Percentiles rank a stretch among this genome's conserved stretches.
Conservation (phyloP, 2,888 invertebrate species). For the Cremastinae sp. region DNA sequence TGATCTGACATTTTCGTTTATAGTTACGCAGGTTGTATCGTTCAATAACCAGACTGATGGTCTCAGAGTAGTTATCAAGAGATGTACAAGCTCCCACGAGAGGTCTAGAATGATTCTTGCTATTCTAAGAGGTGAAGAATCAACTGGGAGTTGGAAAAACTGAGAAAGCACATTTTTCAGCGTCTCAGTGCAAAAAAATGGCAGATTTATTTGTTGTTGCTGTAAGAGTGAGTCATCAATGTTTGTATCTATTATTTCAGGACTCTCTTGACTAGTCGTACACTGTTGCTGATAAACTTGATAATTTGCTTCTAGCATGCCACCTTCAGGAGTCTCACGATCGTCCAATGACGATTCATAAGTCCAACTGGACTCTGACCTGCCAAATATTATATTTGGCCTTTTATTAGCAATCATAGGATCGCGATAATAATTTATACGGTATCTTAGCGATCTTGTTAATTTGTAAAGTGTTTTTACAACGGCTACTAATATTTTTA, state of each 20-base stretch:
- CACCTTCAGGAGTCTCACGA: conserved; percentile 72
- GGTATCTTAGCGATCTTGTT: conserved; percentile 79
- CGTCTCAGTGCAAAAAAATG: conserved; percentile 80
- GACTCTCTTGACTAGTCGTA: conserved; percentile 71
- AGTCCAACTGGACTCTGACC: conserved; percentile 51
- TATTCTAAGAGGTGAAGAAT: conserved; percentile 69
- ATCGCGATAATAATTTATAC: conserved; percentile 81
- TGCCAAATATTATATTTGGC: conserved; percentile 69
- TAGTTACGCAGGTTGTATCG: conserved; percentile 69
- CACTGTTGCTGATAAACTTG: conserved; percentile 71
- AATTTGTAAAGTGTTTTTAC: conserved; percentile 80
- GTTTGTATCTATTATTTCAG: conserved; percentile 62
- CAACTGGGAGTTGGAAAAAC: conserved; percentile 65
- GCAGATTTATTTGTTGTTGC: conserved; percentile 80
- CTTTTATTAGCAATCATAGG: conserved; percentile 80
- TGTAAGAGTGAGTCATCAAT: conserved; percentile 77
- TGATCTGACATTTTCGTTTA: conserved; percentile 70
- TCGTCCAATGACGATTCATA: conserved; percentile 58
- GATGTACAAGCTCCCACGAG: conserved; percentile 78
- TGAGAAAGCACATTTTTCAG: conserved; percentile 74
- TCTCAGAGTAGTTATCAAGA: conserved; percentile 82
- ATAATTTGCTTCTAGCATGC: conserved; percentile 72
- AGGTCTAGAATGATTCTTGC: conserved; percentile 71
- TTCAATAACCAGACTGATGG: conserved; percentile 82
- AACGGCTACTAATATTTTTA: conserved; percentile 76